Conservation (phyloP, 2,888 invertebrate genomes). For the Melipona beecheii region DNA sequence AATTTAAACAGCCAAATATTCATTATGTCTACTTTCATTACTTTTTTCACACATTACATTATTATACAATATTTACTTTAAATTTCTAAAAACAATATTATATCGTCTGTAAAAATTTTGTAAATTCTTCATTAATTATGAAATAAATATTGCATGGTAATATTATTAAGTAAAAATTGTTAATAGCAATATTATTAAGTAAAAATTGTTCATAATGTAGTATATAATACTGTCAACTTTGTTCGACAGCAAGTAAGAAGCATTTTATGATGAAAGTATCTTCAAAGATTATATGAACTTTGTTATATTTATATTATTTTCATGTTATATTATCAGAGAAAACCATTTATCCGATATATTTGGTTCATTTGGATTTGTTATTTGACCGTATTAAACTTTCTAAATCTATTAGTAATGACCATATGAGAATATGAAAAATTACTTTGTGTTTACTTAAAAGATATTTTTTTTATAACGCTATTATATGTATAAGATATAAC, state of each 20-base stretch:
- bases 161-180: conserved; percentile 61
- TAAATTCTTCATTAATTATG: conserved; percentile 30
- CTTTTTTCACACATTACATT: conserved; percentile 23
- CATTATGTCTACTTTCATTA: conserved; percentile 12
- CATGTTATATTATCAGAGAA: conserved; percentile 13
- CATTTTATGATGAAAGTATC: conserved; percentile 39
- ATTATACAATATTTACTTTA: conserved; percentile 26
- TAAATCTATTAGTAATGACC: conserved; percentile 22
- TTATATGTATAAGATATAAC: conserved; percentile 42
- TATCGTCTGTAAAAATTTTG: conserved; percentile 18
- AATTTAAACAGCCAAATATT: conserved; percentile 33
- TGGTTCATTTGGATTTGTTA: conserved; percentile 21
- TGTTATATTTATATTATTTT: conserved; percentile 29
- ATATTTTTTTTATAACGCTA: conserved; percentile 32
- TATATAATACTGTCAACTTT: conserved; percentile 54
- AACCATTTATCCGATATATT: conserved; percentile 11
- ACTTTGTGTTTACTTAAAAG: conserved; percentile 23
- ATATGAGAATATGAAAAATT: conserved; percentile 19
- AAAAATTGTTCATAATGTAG: conserved; percentile 48
- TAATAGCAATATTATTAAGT: conserved; percentile 57
- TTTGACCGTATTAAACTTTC: not conserved
- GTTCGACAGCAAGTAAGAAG: conserved; percentile 54
- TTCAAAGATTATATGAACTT: conserved; percentile 37
- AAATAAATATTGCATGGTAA: conserved; percentile 57
- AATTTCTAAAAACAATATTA: conserved; percentile 31